Conservation (phyloP, 1,140 invertebrate species). For the Palaemon carinicauda region DNA sequence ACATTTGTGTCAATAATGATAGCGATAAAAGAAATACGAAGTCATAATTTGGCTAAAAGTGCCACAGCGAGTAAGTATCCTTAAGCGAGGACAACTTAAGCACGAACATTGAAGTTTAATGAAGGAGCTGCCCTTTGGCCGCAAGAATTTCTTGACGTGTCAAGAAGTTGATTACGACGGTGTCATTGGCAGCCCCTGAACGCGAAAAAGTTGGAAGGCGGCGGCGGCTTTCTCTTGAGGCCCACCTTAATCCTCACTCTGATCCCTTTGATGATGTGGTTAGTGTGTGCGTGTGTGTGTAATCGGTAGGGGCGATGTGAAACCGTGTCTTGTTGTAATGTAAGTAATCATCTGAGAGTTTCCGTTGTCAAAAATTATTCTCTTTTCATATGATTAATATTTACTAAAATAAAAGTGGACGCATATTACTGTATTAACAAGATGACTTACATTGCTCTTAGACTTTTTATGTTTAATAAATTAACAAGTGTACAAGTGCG, state of each 20-base stretch:
- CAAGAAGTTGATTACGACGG: neutral
- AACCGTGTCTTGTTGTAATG: slow-evolving; percentile 37
- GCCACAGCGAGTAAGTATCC: too few relatives aligned
- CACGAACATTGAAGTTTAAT: too few relatives aligned
- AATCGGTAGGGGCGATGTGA: neutral
- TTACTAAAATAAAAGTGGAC: neutral
- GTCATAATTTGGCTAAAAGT: too few relatives aligned
- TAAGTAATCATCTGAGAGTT: slow-evolving; percentile 42
- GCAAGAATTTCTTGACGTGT: neutral
- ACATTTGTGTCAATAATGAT: too few relatives aligned
- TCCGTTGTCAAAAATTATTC: slow-evolving; percentile 27
- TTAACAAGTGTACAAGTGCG: slow-evolving; percentile 51
- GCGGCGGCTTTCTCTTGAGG: neutral
- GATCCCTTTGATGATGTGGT: neutral
- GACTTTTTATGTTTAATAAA: slow-evolving; percentile 30
- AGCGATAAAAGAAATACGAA: too few relatives aligned
- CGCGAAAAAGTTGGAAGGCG: neutral
- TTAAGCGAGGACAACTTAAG: too few relatives aligned
- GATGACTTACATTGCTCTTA: slow-evolving; percentile 36
- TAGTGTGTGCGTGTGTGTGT: slow-evolving; percentile 46
- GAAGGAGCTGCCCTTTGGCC: neutral
- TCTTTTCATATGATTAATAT: neutral
- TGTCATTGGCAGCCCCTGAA: neutral
- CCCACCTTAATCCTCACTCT: neutral
- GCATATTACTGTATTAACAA: neutral